Base-by-base conservation (phyloP, 2,888 invertebrate genomes). In the Pemphredon lugubris region DNA sequence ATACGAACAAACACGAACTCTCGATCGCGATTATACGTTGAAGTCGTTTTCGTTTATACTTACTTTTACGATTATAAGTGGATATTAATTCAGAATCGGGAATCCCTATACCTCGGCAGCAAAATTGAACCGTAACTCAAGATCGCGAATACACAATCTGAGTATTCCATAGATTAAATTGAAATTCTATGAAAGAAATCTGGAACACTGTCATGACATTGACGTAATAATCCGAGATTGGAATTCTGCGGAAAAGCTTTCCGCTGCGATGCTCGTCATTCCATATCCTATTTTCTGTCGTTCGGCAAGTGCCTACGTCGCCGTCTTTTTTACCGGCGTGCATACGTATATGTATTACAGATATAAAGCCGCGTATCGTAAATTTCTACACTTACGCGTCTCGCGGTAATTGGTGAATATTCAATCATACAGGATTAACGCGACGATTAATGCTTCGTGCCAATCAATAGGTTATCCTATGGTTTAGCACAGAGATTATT, bases 401-500 rank as follows among this genome's bases (percentile, higher is more conserved):
- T n/a, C n/a, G 53, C 6, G 45, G 55, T 68, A 76, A 71, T 67
- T 64, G 68, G 57, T 68, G 63, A 77, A 79, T 75, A 79, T 79
- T 75, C 59, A 69, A 77, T 77, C 69, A 64, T 64, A 55, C 18
- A 26, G 55, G 57, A 59, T 63, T 58, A 77, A 76, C 69, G 53
- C 32, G 21, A 23, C 45, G 58, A 47, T 73, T 73, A 73, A 82
- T 73, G 77, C 59, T 63, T 74, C 48, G 54, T 72, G 53, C 64
- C 70, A 77, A 82, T 79, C 79, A 75, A 80, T 82, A 60, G 60
- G 45, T 71, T 65, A 47, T 54, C 51, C 54, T 26, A 68, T 61
- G 54, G 48, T 54, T 57, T 55, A 37, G 39, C 45, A 54, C 45
- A 54, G 45, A 58, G 70, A 55, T 61, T 73, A 78, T 83, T 84